phyloP scores from a whole-genome alignment of 2,888 invertebrate species.

The Trissolcus brochymenae region DNA sequence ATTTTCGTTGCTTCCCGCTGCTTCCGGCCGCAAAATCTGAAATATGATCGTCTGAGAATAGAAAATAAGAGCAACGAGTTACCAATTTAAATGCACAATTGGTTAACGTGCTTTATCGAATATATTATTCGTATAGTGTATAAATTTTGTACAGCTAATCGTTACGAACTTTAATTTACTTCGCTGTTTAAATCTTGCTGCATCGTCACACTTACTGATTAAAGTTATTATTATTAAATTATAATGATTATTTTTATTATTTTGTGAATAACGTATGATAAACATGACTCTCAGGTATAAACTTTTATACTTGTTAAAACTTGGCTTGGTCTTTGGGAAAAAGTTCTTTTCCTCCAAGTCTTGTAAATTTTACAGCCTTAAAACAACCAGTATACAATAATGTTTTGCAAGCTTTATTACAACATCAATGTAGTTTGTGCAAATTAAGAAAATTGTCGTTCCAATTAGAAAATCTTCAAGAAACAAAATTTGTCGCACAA shows the following conservation, averaged over 20 bases:
- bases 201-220: background rate
- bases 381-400: constrained; percentile 2
- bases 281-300: no score
- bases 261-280: no score
- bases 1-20: constrained; percentile 59
- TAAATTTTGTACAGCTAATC: constrained; percentile 10
- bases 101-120: constrained; percentile 15
- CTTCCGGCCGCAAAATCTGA: constrained; percentile 40
- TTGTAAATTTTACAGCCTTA: constrained; percentile 11
- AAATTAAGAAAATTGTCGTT: no score
- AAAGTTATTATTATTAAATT: constrained; percentile 32
- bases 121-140: constrained; percentile 9
- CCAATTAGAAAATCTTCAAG: no score
- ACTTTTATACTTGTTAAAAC: no score
- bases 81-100: constrained; percentile 39
- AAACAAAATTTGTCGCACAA: no score
- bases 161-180: background rate
- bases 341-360: background rate
- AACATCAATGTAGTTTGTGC: no score
- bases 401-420: background rate
- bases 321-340: no score
- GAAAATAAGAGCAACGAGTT: constrained; percentile 30
- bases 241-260: constrained; percentile 26
- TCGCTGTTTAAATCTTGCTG: background rate
- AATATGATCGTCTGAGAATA: constrained; percentile 47